Evolutionary conservation across 2,797 vertebrate genomes (phyloP), one percentile per base, ranked within the genome.

Genomic region (Peromyscus attwateri): DNA sequence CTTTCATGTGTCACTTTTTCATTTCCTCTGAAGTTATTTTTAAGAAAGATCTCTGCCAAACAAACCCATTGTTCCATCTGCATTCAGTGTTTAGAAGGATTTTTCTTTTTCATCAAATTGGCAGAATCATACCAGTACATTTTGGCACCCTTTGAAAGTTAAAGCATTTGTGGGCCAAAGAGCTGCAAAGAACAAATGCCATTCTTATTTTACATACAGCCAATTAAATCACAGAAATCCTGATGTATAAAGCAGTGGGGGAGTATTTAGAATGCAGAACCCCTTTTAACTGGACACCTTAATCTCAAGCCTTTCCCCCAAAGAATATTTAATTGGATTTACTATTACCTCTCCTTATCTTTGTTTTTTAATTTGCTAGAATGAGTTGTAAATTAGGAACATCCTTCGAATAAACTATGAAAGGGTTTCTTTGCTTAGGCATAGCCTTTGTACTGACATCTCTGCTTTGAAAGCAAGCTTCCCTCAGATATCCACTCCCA

Each of bases 121-220:
- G 90, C 94, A 98, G 90, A 93, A 91, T 92, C 57, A 62, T 40
- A 76, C 31, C n/a, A 92, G 37, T 97, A 89, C 55, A 80, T 97
- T 96, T 93, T 98, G 95, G 92, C 95, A 95, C 11, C 62, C 68
- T 89, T 96, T 92, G 37, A 90, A 94, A 95, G 71, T 96, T 96
- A 94, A 94, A 95, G 55, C 29, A 57, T 40, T 82, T 92, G 95
- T 89, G 84, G 94, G 97, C 94, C 94, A 92, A 94, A 96, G 77
- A 96, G 21, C 96, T 88, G 11, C 40, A 96, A 91, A 93, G 96
- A 97, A 97, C 88, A 92, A 98, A 91, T 97, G 96, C 66, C 91
- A 87, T 95, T 97, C 87, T 94, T 94, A 94, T 87, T 97, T 96
- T 77, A 89, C 34, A 96, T 91, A 34, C 40, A 96, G 75, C 76